Base-by-base conservation (phyloP, 2,797 vertebrate species). In the Hozukius guyotensis region DNA sequence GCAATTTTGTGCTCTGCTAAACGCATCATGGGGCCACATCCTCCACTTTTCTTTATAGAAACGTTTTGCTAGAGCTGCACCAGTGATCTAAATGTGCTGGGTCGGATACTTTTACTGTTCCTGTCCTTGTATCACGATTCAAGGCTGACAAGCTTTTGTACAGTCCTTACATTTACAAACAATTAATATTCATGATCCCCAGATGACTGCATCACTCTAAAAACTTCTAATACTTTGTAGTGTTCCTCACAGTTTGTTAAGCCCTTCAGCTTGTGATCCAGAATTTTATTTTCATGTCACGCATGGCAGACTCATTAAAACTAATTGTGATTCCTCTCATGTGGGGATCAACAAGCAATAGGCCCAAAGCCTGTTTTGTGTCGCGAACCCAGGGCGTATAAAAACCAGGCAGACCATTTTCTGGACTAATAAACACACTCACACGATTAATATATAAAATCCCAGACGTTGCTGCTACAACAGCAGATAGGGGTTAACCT, bases 301-400 rank as follows among this genome's bases (percentile, higher is more conserved):
- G 12, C 72, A 68, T 38, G 25, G 59, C 36, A 62, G 56, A 71
- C 80, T 84, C 85, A 88, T 85, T 88, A 80, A 87, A 84, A 79
- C 53, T 75, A 78, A 74, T 78, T 82, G 57, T 9, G 14, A 61
- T 76, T 86, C 36, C 70, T 76, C 81, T 62, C 65, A 77, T 78
- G 72, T 55, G 31, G 75, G 29, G 60, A 59, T 84, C 77, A 81
- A 71, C 71, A 75, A 76, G 71, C 38, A 57, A 38, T 1, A 77
- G 46, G 42, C 60, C 42, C 56, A 38, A 8, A 80, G 69, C 63
- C 29, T 6, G 52, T 61, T 52, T 68, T 29, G 13, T 22, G 52
- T 46, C 27, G 1, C 31, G 53, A 55, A 42, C 61, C 27, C 46
- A 36, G 32, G 49, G 67, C 4, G 59, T 24, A 69, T 49, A 61